Evolutionary conservation across 2,113 vertebrate genomes (phyloP).

Genomic region (Bubo blakistoni): DNA sequence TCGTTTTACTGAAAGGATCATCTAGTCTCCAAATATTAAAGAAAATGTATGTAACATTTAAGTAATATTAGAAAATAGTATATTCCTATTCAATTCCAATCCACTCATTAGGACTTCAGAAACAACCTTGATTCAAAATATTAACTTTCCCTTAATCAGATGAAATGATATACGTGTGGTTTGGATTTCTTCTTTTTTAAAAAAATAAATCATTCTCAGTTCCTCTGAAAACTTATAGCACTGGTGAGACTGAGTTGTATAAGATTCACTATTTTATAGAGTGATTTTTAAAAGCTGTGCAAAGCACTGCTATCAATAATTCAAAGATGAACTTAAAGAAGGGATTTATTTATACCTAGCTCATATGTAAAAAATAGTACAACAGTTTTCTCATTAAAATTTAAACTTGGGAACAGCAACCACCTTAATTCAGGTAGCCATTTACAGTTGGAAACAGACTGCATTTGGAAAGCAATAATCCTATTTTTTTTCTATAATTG

Average conservation of each 20-base stretch:
- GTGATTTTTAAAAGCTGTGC: neutral
- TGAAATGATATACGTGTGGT: neutral
- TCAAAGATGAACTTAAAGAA: neutral
- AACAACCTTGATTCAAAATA: neutral
- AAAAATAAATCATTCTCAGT: neutral
- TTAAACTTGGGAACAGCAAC: neutral
- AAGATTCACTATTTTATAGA: neutral
- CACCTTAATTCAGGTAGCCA: neutral
- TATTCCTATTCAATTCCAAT: neutral
- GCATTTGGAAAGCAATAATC: neutral
- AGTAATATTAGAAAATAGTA: neutral
- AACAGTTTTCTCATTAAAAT: neutral
- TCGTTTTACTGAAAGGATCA: neutral
- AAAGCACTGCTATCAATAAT: neutral
- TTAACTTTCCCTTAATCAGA: neutral
- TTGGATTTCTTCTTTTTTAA: neutral
- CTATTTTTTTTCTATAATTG: neutral
- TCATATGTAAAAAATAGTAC: neutral
- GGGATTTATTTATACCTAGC: neutral
- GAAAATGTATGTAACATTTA: neutral
- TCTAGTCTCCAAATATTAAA: neutral
- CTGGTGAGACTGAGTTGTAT: neutral
- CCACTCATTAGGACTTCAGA: neutral
- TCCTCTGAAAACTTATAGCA: neutral
- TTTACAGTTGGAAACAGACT: neutral